Evolutionary conservation across 2,797 vertebrate genomes (phyloP).

Genomic region (Triplophysa yarkandensis): DNA sequence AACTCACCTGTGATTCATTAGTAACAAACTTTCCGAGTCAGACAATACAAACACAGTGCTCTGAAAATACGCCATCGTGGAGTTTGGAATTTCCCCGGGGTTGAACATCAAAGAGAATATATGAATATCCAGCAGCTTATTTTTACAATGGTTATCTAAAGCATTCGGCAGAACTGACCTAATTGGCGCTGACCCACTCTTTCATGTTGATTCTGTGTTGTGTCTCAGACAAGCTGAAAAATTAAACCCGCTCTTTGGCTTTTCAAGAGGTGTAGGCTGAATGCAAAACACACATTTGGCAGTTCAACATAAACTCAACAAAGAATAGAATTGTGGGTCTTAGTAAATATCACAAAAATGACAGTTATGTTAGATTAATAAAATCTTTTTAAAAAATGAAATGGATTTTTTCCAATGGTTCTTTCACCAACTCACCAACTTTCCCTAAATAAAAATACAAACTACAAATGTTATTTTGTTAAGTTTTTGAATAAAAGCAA

Average conservation of each 20-base stretch:
- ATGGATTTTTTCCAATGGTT: too few species aligned
- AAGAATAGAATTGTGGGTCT: too few species aligned
- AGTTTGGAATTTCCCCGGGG: constrained; percentile 10
- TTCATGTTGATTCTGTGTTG: not conserved
- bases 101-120: constrained; percentile 39
- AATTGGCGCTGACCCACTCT: constrained; percentile 46
- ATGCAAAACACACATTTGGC: not conserved
- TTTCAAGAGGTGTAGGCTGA: not conserved
- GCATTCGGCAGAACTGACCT: constrained; percentile 41
- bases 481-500: too few species aligned
- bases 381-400: too few species aligned
- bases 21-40: constrained; percentile 35
- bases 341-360: too few species aligned
- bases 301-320: too few species aligned
- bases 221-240: constrained; percentile 1
- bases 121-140: constrained; percentile 30
- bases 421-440: too few species aligned
- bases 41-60: constrained; percentile 48
- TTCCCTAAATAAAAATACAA: too few species aligned
- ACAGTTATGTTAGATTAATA: too few species aligned
- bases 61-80: constrained; percentile 15
- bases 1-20: constrained; percentile 63
- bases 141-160: constrained; percentile 18
- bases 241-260: not conserved
- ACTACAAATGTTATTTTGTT: too few species aligned